Base-by-base conservation (phyloP, 2,797 vertebrate species). In the Zenarchopterus dispar region DNA sequence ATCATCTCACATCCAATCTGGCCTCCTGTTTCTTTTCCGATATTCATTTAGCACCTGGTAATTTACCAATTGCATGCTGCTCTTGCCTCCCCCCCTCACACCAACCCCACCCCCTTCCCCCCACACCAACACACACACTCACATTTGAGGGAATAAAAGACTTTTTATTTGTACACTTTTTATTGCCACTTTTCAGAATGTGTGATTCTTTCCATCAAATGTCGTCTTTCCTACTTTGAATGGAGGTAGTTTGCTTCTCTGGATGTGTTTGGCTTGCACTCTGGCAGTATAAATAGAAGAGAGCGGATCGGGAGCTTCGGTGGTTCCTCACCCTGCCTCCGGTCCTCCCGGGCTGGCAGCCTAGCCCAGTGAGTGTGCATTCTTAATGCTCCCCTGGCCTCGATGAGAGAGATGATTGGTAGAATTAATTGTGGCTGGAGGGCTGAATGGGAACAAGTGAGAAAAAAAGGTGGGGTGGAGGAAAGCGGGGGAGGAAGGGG, bases 371-470 rank as follows among this genome's bases (percentile, higher is more conserved):
- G 84, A 84, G 88, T 89, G 86, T 90, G 89, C 91, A 93, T 92
- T 88, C 76, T 77, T 90, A 91, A 91, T 92, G 89, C 77, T 89
- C 87, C 81, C 84, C 50, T 77, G 84, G 85, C 82, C 82, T 87
- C 83, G n/a, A 79, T 84, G 78, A 87, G 87, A 56, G 75, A 78
- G 57, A 80, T 85, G 91, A 92, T 92, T 89, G 90, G 88, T 85
- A 75, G 89, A 89, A 89, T 92, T 93, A 93, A 93, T 93, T 92
- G 90, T 93, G 91, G 89, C 92, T 84, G 68, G 77, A 91, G 90
- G 91, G 90, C 65, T 62, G 65, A 89, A 89, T 75, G 76, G 79
- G 80, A 83, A 80, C 84, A 82, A 73, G 75, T 66, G 62, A 52
- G 48, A 67, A 57, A 47, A 73, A 66, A 66, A 74, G 47, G 67